A percentile compares a stretch with the other conserved stretches of the same genome.
These are phyloP conservation scores for Ennomos fuscantarius DNA, from an alignment of 2,888 invertebrate species.

Conservation along the genomic window DNA sequence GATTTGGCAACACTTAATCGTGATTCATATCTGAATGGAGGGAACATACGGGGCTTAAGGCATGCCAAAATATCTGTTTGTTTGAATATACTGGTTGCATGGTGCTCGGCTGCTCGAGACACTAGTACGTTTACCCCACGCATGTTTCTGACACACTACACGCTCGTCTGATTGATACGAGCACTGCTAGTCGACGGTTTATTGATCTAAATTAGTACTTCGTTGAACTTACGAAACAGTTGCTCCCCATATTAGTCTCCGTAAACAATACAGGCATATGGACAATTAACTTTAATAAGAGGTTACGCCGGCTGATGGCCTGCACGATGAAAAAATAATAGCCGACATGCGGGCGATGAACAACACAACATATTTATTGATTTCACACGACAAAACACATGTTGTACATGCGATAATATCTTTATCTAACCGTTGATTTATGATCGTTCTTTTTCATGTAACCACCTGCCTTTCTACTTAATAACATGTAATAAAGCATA, in stretches of 20 bases:
- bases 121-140: conserved; percentile 55
- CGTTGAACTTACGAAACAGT: conserved; percentile 32
- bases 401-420: conserved; percentile 59
- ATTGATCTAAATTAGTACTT: conserved; percentile 36
- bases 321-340: conserved; percentile 52
- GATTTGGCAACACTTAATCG: conserved; percentile 85
- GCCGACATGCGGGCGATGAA: conserved; percentile 66
- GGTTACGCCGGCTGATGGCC: conserved; percentile 49
- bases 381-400: conserved; percentile 64
- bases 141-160: conserved; percentile 51
- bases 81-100: conserved; percentile 47
- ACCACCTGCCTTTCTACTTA: conserved; percentile 33
- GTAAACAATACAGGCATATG: conserved; percentile 46
- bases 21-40: conserved; percentile 80
- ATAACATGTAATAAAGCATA: conserved; percentile 5
- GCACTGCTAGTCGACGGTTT: conserved; percentile 29
- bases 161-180: conserved; percentile 46
- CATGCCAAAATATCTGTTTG: conserved; percentile 74
- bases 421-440: conserved; percentile 47
- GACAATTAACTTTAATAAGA: conserved; percentile 53
- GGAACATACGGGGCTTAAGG: conserved; percentile 74
- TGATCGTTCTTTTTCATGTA: conserved; percentile 27
- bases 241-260: conserved; percentile 30
- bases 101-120: conserved; percentile 53
- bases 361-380: conserved; percentile 65